Evolutionary conservation across 1,140 invertebrate species (phyloP), one percentile per base, ranked within the genome.

Genomic region (Eueides isabella): DNA sequence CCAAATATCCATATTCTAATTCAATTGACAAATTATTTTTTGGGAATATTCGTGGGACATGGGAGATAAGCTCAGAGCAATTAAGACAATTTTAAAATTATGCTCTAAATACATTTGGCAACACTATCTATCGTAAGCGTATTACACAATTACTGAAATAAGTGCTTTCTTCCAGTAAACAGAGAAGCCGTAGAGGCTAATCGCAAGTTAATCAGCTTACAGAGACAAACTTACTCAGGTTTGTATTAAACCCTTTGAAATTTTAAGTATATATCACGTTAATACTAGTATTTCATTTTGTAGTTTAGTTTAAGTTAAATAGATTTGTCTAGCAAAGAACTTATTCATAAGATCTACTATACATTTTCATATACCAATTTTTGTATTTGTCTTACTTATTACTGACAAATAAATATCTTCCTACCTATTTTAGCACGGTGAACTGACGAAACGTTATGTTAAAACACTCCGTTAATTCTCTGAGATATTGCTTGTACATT

Each of bases 81-180:
- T 26, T 23, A 55, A 55, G 0, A 7, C 23, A 7, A 55, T 26
- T 55, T 55, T 23, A 55, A 6, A 55, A 44, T 26, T 1, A 55
- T 11, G 12, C 19, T 26, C 12, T 12, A 55, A 55, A 3, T 9
- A 55, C 48, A 55, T 55, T 55, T 55, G 48, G 48, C 48, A 26
- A 26, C 48, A 55, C 9, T 55, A 55, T 55, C 48, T 12, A 26
- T 23, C 48, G 48, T 61, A 69, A 69, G 67, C 67, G 67, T 69
- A 69, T 69, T 69, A 69, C 67, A 69, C 30, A 69, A 67, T 67
- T 67, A 48, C 67, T 69, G 29, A 35, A 69, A 61, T 61, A 69
- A 61, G 67, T 61, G 28, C 48, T 61, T 55, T 61, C 67, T 69
- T 69, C 33, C 48, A 69, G 44, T 69, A 69, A 69, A 69, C 30